Evolutionary conservation across 2,797 vertebrate genomes (phyloP), one percentile per base, ranked within the genome.

Genomic region (Sebastes vulpes): DNA sequence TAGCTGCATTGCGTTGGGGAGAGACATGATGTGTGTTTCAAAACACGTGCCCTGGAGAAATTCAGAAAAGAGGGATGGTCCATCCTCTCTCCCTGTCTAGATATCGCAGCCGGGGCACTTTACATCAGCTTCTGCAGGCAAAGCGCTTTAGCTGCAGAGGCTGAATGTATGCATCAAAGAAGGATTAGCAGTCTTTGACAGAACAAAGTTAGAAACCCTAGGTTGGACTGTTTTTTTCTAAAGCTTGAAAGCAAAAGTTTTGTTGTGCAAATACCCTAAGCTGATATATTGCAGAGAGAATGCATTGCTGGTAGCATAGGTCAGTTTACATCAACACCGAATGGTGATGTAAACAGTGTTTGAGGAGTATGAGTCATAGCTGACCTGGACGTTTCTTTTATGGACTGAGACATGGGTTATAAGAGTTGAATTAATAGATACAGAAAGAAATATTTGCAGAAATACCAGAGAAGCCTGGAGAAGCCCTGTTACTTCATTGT

Each of bases 71-170:
- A 66, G 60, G 75, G 77, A 73, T 72, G 69, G 84, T 59, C 63
- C 71, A 83, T 75, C 79, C 85, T 66, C 80, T 76, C 64, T 82
- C 65, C 53, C 78, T 72, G 81, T 81, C 29, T 59, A 70, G 72
- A 86, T 90, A 90, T 78, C 35, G 66, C 89, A 86, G 89, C 68
- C 20, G 50, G 28, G 85, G 90, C 83, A 91, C 86, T 91, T 90
- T 82, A 79, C 82, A 77, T 78, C 86, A 73, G 79, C 84, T 90
- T 86, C 83, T 91, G 85, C 89, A 87, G 88, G 81, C 82, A 83
- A 83, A 83, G 85, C 66, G 65, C 78, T 90, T 92, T 81, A 88
- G 86, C 87, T 80, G 80, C 82, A 82, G 79, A 79, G 68, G 75
- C 85, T 84, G 76, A 80, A 86, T 32, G 72, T 87, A 48, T 66